Evolutionary conservation across 2,888 invertebrate species (phyloP).

Genomic region (Nymphalis polychloros): DNA sequence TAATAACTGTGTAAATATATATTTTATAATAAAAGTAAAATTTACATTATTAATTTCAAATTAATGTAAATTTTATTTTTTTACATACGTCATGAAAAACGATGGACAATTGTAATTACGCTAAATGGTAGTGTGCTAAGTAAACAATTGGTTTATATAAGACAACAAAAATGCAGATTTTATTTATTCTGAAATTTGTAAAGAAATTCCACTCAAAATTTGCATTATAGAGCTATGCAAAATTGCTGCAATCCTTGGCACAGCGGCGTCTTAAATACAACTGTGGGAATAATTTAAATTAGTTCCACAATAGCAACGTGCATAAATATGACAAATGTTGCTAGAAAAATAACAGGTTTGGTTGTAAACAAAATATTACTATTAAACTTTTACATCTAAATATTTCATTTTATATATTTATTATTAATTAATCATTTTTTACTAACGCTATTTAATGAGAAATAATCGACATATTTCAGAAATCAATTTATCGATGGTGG

Average conservation of each 20-base stretch:
- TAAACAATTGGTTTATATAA: neutral
- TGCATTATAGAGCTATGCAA: conserved; percentile 35
- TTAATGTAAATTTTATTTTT: neutral
- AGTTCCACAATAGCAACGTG: conserved; percentile 25
- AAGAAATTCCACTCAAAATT: conserved; percentile 34
- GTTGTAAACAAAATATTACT: neutral
- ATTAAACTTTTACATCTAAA: neutral
- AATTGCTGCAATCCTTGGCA: conserved; percentile 25
- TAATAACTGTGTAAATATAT: neutral
- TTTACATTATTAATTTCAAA: neutral
- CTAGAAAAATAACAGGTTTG: neutral
- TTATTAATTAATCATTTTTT: too few species aligned
- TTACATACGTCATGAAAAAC: neutral
- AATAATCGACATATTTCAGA: too few species aligned
- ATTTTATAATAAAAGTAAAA: too few species aligned
- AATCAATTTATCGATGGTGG: too few species aligned
- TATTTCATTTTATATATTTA: neutral
- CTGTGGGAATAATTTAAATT: conserved; percentile 29
- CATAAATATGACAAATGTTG: conserved; percentile 15
- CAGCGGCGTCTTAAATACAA: conserved; percentile 25
- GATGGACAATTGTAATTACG: neutral
- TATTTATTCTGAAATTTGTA: conserved; percentile 26
- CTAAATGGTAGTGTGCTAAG: neutral
- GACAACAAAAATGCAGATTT: conserved; percentile 15
- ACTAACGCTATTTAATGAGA: too few species aligned